Evolutionary conservation across 1,140 invertebrate species (phyloP), one percentile per base, ranked within the genome.

Genomic region (Drosophila gunungcola): DNA sequence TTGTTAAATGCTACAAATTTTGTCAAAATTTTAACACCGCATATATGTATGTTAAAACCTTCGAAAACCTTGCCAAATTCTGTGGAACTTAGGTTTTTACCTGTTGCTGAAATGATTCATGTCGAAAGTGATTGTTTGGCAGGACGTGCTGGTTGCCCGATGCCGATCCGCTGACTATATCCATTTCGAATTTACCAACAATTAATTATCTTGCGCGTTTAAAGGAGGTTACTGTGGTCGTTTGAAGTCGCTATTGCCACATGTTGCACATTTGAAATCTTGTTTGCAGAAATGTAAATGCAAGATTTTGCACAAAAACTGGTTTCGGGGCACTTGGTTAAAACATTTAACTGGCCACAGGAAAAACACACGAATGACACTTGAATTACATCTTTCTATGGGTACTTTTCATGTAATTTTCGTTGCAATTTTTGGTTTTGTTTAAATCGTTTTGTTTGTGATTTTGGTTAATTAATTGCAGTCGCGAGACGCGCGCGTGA

Each of bases 61-160:
- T 6, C 16, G 4, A 52, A 36, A 36, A 36, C 21, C 13, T n/a
- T 10, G 3, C 4, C 9, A 25, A 58, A 12, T 63, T 61, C 39
- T 10, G 10, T 36, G 56, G 61, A 61, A 64, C 45, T 46, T n/a
- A 4, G 21, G 41, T 63, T 68, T 68, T 91, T 91, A 91, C 90
- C 90, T 91, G 90, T 86, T 91, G 90, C 77, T 84, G 61, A 53
- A 89, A 60, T 63, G 90, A 91, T 65, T 91, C 90, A 89, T 91
- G 83, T 10, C 90, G 90, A 91, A 85, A 91, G 73, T 91, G 90
- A 82, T 91, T 91, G 73, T 91, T 91, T 53, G 90, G 86, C 78
- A 91, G 84, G 75, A 82, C 80, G 77, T 89, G 86, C 77, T 91
- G 90, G 81, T 91, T 91, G 81, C 80, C 78, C 41, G 78, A 70